Evolutionary conservation across 30 jellyfish, hydroid and myxozoan species (phyloP).

Genomic region (Catostylus mosaicus): DNA sequence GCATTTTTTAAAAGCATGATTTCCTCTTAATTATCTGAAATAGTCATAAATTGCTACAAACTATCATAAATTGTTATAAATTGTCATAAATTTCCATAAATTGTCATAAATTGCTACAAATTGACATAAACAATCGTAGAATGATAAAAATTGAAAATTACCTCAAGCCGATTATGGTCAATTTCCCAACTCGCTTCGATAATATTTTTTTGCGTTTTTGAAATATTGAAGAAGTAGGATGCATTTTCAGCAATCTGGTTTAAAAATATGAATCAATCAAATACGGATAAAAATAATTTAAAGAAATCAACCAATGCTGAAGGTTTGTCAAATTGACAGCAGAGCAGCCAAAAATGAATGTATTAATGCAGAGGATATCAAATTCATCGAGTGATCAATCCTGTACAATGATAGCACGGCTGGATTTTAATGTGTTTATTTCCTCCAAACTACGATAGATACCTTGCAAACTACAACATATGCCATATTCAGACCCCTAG

Average conservation of each 20-base stretch:
- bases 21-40: neutral
- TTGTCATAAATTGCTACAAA: neutral
- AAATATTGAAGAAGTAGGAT: constrained; percentile 46
- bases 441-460: no score
- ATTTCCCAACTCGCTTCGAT: constrained; percentile 66
- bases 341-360: no score
- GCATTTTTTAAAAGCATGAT: neutral
- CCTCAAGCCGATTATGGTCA: constrained; percentile 60
- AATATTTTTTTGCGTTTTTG: constrained; percentile 45
- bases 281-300: neutral
- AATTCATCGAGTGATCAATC: no score
- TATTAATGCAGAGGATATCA: no score
- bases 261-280: neutral
- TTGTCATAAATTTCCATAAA: neutral
- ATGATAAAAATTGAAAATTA: neutral
- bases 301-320: neutral
- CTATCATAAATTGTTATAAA: neutral
- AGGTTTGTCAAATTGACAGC: no score
- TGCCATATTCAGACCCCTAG: no score
- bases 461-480: no score
- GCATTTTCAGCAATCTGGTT: constrained; percentile 69
- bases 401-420: no score
- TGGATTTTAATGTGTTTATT: no score
- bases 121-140: no score
- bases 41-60: neutral